Percentiles rank a stretch among this genome's conserved stretches.
Evolutionary conservation across 2,113 vertebrate species (phyloP).

Genomic region (Alouatta palliata): DNA sequence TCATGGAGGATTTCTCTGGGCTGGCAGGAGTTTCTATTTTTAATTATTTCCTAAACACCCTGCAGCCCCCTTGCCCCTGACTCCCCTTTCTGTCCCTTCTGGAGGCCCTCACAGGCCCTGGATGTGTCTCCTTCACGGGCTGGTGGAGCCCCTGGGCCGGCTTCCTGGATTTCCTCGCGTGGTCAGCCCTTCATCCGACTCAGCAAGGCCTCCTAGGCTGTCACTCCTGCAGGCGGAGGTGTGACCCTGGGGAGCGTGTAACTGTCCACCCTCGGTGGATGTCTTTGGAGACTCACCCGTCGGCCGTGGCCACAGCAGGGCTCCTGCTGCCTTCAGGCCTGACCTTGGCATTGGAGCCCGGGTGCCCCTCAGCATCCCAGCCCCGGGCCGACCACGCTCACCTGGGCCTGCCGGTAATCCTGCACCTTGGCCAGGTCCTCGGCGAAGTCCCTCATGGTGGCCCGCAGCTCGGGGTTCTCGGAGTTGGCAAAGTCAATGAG

Average conservation of each 20-base stretch:
- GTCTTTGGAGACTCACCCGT: not conserved
- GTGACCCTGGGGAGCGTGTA: fast-evolving
- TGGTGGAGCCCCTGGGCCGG: not conserved
- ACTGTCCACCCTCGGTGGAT: fast-evolving
- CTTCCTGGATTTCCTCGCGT: not conserved
- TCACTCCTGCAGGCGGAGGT: not conserved
- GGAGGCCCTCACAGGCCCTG: not conserved
- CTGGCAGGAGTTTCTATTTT: not conserved
- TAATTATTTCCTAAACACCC: not conserved
- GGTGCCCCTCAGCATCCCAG: fast-evolving
- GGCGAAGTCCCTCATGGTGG: constrained; percentile 82
- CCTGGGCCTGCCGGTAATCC: constrained; percentile 90
- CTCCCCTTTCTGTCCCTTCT: not conserved
- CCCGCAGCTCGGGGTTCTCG: constrained; percentile 76
- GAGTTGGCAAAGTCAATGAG: constrained; percentile 80
- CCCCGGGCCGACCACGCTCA: not conserved
- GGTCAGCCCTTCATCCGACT: fast-evolving
- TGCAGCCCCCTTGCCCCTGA: not conserved
- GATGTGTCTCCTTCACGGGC: not conserved
- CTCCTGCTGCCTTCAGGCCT: too few species aligned
- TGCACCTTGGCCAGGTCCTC: constrained; percentile 88
- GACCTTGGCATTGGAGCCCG: fast-evolving
- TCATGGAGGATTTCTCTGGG: not conserved
- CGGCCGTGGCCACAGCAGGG: fast-evolving
- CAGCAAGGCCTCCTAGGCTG: not conserved